phyloP scores from a whole-genome alignment of 2,113 vertebrate genomes.

The Forbesichthys agassizii region DNA sequence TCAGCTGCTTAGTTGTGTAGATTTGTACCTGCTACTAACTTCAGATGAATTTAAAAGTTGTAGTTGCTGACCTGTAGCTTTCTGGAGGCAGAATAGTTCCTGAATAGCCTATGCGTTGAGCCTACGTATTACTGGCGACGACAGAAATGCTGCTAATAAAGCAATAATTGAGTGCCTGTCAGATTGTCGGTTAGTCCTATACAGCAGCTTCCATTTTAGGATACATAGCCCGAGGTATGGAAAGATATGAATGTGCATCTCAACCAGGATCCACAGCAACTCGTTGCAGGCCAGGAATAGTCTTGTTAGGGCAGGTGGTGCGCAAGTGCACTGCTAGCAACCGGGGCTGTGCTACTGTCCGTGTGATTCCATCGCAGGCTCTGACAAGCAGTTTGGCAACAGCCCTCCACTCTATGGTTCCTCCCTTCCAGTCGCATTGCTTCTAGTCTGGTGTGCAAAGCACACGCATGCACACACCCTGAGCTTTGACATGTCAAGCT shows the following conservation, averaged over 20 bases:
- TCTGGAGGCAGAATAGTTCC: too few relatives aligned
- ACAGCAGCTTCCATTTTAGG: conserved; percentile 51
- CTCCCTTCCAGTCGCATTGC: conserved; percentile 36
- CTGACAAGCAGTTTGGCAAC: conserved; percentile 67
- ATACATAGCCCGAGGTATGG: conserved; percentile 1
- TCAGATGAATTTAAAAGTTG: too few relatives aligned
- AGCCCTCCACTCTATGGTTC: conserved; percentile 37
- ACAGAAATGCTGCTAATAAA: background rate
- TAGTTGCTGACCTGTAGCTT: too few relatives aligned
- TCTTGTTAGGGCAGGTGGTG: conserved; percentile 65
- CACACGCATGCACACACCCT: background rate
- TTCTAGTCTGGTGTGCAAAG: conserved; percentile 51
- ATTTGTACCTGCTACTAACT: too few relatives aligned
- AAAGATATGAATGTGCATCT: background rate
- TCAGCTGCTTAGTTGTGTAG: too few relatives aligned
- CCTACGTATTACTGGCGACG: background rate
- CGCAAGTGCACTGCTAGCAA: conserved; percentile 56
- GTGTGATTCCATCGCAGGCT: conserved; percentile 59
- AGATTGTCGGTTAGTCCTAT: background rate
- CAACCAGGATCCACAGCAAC: background rate
- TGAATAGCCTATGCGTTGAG: too few relatives aligned
- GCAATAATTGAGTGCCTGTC: background rate
- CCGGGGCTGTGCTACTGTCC: conserved; percentile 68
- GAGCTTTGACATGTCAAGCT: conserved; percentile 11
- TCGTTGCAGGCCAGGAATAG: conserved; percentile 35